Evolutionary conservation across 2,797 vertebrate species (phyloP).

Genomic region (Propithecus deckenii): DNA sequence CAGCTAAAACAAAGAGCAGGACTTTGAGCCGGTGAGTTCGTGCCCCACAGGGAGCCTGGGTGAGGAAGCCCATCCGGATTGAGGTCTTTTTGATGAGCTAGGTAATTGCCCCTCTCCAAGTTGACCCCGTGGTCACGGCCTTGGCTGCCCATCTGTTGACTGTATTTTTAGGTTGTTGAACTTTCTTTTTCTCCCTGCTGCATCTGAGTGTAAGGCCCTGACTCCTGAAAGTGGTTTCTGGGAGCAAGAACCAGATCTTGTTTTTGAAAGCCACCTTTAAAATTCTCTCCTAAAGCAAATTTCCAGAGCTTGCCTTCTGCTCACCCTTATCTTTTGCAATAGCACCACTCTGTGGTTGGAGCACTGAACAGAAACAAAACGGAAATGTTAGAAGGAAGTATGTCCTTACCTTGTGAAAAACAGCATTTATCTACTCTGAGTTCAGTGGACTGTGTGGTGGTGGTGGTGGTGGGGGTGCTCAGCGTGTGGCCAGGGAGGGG

Average conservation of each 20-base stretch:
- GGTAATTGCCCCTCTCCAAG: not conserved
- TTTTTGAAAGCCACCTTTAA: conserved; percentile 26
- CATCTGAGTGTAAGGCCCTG: not conserved
- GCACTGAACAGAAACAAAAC: conserved; percentile 69
- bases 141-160: conserved; percentile 30
- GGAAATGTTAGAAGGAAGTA: not conserved
- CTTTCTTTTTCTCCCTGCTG: conserved; percentile 15
- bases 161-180: conserved; percentile 48
- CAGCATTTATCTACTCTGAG: not conserved
- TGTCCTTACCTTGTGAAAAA: not conserved
- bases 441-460: not conserved
- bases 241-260: not conserved
- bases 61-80: not conserved
- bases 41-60: not conserved
- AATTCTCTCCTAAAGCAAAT: conserved; percentile 10
- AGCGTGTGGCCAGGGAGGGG: not conserved
- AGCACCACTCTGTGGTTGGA: conserved; percentile 87
- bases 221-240: not conserved
- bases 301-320: not conserved
- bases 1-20: not conserved
- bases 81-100: not conserved
- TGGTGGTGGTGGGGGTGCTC: not conserved
- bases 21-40: not conserved
- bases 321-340: conserved; percentile 84
- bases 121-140: not conserved